Percentiles rank a stretch among this genome's conserved stretches.
Evolutionary conservation across 2,113 vertebrate genomes (phyloP).

Genomic region (Leptosomus discolor): DNA sequence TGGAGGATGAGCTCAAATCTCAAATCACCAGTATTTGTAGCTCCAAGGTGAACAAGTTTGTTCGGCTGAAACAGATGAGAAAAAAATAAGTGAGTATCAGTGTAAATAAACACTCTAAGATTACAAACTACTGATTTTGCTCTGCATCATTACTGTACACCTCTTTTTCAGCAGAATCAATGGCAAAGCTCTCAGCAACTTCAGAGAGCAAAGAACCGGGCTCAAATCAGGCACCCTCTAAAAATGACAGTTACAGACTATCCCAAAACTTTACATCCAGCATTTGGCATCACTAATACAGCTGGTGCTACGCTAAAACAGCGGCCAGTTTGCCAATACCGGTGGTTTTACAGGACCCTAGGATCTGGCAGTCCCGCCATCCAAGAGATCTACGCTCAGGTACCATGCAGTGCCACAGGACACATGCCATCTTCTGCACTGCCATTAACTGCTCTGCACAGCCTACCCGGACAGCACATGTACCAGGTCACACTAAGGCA

Average conservation of each 20-base stretch:
- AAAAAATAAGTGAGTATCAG: conserved; percentile 12
- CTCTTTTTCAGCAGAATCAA: not conserved
- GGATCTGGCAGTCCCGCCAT: not conserved
- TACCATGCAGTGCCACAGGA: not conserved
- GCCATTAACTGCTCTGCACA: not conserved
- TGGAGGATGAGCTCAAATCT: conserved; percentile 52
- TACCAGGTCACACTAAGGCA: not conserved
- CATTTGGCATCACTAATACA: fast-evolving
- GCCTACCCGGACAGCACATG: not conserved
- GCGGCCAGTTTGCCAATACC: fast-evolving
- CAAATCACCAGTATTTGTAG: conserved; percentile 75
- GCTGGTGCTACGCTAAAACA: not conserved
- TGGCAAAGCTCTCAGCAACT: not conserved
- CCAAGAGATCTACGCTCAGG: not conserved
- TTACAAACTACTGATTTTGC: not conserved
- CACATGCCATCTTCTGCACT: not conserved
- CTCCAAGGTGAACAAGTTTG: conserved; percentile 64
- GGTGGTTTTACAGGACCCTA: not conserved
- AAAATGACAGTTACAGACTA: not conserved
- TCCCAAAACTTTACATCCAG: not conserved
- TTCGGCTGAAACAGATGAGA: conserved; percentile 78
- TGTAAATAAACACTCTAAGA: not conserved
- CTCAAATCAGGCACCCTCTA: not conserved
- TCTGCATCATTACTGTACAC: not conserved
- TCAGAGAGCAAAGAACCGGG: fast-evolving